Conservation (phyloP, 2,888 invertebrate genomes). For the Melitaea athalia region DNA sequence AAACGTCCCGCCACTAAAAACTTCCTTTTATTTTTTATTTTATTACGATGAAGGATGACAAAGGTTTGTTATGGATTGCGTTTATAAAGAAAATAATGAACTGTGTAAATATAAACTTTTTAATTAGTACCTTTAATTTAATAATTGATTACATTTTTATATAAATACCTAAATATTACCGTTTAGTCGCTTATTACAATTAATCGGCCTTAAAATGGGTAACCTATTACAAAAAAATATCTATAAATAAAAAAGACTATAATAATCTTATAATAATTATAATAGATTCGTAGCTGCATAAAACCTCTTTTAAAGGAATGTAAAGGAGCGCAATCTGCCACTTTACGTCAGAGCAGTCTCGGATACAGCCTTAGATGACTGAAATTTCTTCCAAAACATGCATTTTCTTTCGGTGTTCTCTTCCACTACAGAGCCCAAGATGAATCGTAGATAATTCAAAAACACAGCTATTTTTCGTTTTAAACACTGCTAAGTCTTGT, state of each 20-base stretch:
- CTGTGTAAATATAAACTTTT: slow-evolving; percentile 16
- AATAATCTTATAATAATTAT: background rate
- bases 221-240: background rate
- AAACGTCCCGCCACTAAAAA: slow-evolving; percentile 50
- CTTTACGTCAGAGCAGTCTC: background rate
- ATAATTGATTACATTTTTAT: background rate
- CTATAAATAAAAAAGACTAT: background rate
- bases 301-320: background rate
- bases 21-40: slow-evolving; percentile 24
- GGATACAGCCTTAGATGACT: background rate
- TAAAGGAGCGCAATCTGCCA: background rate
- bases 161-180: background rate
- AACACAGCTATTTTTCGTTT: background rate
- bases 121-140: background rate
- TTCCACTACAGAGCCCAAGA: slow-evolving; percentile 2
- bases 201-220: background rate
- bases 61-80: slow-evolving; percentile 47
- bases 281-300: background rate
- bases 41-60: slow-evolving; percentile 46
- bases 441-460: slow-evolving; percentile 5
- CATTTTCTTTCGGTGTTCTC: slow-evolving; percentile 3
- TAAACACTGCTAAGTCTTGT: background rate
- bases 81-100: slow-evolving; percentile 30
- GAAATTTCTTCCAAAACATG: slow-evolving; percentile 11
- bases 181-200: background rate